Evolutionary conservation across 2,113 vertebrate genomes (phyloP), one percentile per base, ranked within the genome.

Genomic region (Brevimyrus niger): DNA sequence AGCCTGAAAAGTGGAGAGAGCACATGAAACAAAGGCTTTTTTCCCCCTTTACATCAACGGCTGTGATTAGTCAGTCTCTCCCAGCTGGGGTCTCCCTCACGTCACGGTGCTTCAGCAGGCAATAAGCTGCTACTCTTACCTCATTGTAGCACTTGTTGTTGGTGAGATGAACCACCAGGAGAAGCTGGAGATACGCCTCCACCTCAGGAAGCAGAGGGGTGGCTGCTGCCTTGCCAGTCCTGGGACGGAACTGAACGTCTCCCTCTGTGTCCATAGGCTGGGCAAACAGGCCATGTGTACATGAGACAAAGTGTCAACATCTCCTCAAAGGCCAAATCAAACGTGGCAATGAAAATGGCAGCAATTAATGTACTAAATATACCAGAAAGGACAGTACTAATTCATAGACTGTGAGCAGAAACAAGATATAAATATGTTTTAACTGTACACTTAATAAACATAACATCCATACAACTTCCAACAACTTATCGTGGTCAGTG

Each of bases 231-330:
- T 99, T 99, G 2, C 98, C 98, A 0, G 95, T 98, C 51, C 98
- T 94, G 0, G 98, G 98, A 5, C 98, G 96, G 87, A 99, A 99
- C 94, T 96, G 98, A 88, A 98, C 93, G 27, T 99, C 98, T 0
- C 97, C 97, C 6, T 99, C 98, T 0, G 95, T 97, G 92, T 99
- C 98, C 97, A 99, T 98, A 35, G 98, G 97, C 98, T 99, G 92
- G 1, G 85, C 38, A 86, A 21, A 47, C 31, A 82, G 31, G 27
- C 35, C n/a, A n/a, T 21, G 65, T 44, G 23, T 7, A 86, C 35
- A 38, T 11, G 21, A 38, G 42, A 35, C 13, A 19, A 6, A 38
- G 5, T 11, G 85, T 17, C 50, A 55, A 35, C 42, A 82, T 82
- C 42, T 44, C n/a, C n/a, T 69, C n/a, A 69, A 69, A 69, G n/a